phyloP scores from a whole-genome alignment of 2,888 invertebrate species.

The Nymphalis c-album region DNA sequence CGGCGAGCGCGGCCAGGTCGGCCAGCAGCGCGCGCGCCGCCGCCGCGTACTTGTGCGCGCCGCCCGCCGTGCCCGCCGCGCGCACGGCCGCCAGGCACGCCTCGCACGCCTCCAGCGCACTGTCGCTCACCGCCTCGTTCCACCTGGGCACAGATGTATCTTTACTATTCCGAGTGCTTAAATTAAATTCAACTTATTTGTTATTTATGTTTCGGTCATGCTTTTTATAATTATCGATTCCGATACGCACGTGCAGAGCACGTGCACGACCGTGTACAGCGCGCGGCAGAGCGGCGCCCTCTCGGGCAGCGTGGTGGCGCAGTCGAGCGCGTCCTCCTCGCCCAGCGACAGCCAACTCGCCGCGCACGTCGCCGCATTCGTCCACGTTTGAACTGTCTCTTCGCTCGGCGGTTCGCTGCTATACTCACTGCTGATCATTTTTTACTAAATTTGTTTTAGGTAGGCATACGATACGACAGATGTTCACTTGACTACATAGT shows the following conservation, averaged over 20 bases:
- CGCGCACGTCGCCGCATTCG: conserved; percentile 64
- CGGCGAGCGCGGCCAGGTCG: conserved; percentile 61
- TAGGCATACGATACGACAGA: too few relatives aligned
- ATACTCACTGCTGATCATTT: conserved; percentile 50
- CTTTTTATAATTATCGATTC: not conserved
- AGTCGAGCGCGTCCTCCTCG: conserved; percentile 59
- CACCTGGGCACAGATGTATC: conserved; percentile 44
- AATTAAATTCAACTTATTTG: too few relatives aligned
- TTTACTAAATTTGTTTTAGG: too few relatives aligned
- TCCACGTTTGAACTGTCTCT: conserved; percentile 59
- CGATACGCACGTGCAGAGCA: conserved; percentile 63
- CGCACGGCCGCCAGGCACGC: conserved; percentile 66
- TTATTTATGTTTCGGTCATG: not conserved
- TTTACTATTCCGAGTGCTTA: too few relatives aligned
- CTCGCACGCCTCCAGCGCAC: conserved; percentile 72
- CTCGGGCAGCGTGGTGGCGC: conserved; percentile 58
- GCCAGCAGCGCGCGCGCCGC: conserved; percentile 61
- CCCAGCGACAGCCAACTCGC: conserved; percentile 68
- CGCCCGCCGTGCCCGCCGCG: conserved; percentile 62
- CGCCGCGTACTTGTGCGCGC: conserved; percentile 52
- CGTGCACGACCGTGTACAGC: conserved; percentile 60
- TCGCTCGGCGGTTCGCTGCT: conserved; percentile 60
- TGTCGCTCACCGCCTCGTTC: conserved; percentile 64
- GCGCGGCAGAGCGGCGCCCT: conserved; percentile 69
- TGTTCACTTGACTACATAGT: too few relatives aligned